Evolutionary conservation across 2,888 invertebrate genomes (phyloP).

Genomic region (Trichopoda pennipes): DNA sequence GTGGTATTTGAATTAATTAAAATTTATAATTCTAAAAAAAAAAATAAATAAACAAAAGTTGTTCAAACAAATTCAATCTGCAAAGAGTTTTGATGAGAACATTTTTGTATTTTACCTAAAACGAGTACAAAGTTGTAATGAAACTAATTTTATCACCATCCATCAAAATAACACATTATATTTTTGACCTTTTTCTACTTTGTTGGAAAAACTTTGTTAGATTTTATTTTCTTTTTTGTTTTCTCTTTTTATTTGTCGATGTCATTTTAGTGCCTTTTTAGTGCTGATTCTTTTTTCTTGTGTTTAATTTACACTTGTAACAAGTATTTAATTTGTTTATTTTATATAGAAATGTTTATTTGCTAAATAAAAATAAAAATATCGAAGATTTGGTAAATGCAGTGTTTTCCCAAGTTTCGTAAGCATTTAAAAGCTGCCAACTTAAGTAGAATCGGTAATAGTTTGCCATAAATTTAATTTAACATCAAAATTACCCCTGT

Average conservation of each 20-base stretch:
- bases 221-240: background rate
- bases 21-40: conserved; percentile 32
- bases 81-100: background rate
- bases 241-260: conserved; percentile 11
- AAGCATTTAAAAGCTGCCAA: too few species aligned
- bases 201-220: conserved; percentile 5
- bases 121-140: background rate
- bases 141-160: conserved; percentile 28
- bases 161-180: conserved; percentile 18
- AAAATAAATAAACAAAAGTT: too few species aligned
- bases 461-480: too few species aligned
- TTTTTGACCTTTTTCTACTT: background rate
- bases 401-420: too few species aligned
- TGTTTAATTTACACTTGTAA: conserved; percentile 21
- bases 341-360: conserved; percentile 37
- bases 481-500: too few species aligned
- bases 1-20: conserved; percentile 12
- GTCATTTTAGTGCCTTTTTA: conserved; percentile 2
- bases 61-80: conserved; percentile 34
- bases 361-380: conserved; percentile 4
- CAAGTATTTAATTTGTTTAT: conserved; percentile 59
- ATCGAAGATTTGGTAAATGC: background rate
- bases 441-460: too few species aligned
- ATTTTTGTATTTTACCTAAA: background rate
- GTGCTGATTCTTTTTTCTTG: conserved; percentile 18